Percentiles rank a stretch among this genome's conserved stretches.
These are phyloP conservation scores for Hypomecis atomaria DNA, from an alignment of 2,888 invertebrate genomes.

Conservation along the genomic window DNA sequence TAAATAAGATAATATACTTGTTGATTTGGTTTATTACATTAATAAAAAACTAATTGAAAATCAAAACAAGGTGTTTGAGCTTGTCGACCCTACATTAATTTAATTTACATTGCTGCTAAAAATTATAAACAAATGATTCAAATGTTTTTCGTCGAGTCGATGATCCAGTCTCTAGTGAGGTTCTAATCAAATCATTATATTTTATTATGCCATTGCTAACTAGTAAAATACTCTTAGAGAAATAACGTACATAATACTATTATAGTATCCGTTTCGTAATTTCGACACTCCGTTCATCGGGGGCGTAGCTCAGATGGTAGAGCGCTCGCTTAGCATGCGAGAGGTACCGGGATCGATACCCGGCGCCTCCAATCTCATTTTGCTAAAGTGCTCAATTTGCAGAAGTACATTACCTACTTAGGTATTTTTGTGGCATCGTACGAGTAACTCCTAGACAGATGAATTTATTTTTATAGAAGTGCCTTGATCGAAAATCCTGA, in stretches of 20 bases:
- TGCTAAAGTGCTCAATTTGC: neutral
- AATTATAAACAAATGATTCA: neutral
- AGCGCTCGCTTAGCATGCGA: conserved; percentile 85
- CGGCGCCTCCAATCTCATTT: conserved; percentile 75
- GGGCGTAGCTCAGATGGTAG: conserved; percentile 85
- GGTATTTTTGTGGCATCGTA: too few species aligned
- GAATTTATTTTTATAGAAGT: too few species aligned
- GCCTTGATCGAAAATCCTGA: too few species aligned
- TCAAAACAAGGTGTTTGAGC: conserved; percentile 26
- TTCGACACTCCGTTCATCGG: conserved; percentile 43
- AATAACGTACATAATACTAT: too few species aligned
- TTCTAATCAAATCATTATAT: too few species aligned
- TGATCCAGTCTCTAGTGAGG: too few species aligned
- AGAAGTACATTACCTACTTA: too few species aligned
- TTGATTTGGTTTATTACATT: conserved; percentile 14
- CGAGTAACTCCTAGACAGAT: too few species aligned
- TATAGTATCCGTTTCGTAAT: neutral
- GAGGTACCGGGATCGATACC: conserved; percentile 85
- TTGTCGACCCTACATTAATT: conserved; percentile 14
- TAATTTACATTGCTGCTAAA: conserved; percentile 15
- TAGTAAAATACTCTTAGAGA: too few species aligned
- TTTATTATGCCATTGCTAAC: neutral
- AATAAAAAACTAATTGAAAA: conserved; percentile 14
- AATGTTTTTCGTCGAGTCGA: neutral
- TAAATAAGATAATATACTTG: conserved; percentile 4